These are phyloP conservation scores for Molossus alvarezi DNA, from an alignment of 2,797 vertebrate species.

Conservation along the genomic window DNA sequence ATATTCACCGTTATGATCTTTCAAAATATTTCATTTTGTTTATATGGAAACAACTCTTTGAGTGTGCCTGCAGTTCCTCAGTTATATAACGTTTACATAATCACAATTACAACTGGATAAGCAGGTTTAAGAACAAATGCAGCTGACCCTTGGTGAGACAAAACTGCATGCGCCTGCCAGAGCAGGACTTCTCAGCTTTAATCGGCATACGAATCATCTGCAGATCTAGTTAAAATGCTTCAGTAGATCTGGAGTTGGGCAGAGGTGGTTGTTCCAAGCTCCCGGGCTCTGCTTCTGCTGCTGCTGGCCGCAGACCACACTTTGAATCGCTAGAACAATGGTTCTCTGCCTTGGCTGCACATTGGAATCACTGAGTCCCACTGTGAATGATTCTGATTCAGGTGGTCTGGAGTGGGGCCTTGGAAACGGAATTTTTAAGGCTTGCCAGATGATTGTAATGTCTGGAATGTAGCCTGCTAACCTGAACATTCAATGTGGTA, in stretches of 20 bases:
- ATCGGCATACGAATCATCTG: not conserved
- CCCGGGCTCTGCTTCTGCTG: not conserved
- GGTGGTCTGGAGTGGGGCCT: not conserved
- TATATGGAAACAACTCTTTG: not conserved
- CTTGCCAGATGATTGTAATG: not conserved
- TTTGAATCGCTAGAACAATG: not conserved
- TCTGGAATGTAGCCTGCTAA: not conserved
- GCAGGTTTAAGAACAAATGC: slow-evolving; percentile 9
- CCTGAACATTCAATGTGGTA: not conserved
- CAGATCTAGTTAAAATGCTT: not conserved
- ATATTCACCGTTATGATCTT: not conserved
- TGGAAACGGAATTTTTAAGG: not conserved
- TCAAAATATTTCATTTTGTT: slow-evolving; percentile 16
- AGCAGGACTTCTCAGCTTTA: not conserved
- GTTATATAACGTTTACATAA: not conserved
- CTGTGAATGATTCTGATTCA: not conserved
- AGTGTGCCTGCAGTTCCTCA: not conserved
- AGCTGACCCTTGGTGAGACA: not conserved
- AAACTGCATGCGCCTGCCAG: not conserved
- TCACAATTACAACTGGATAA: not conserved
- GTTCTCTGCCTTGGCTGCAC: not conserved
- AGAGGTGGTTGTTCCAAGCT: not conserved
- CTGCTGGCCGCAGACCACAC: not conserved
- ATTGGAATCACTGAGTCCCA: not conserved
- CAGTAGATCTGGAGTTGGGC: not conserved